These are phyloP conservation scores for Scyliorhinus canicula DNA, from an alignment of 2,797 vertebrate species.

Conservation along the genomic window DNA sequence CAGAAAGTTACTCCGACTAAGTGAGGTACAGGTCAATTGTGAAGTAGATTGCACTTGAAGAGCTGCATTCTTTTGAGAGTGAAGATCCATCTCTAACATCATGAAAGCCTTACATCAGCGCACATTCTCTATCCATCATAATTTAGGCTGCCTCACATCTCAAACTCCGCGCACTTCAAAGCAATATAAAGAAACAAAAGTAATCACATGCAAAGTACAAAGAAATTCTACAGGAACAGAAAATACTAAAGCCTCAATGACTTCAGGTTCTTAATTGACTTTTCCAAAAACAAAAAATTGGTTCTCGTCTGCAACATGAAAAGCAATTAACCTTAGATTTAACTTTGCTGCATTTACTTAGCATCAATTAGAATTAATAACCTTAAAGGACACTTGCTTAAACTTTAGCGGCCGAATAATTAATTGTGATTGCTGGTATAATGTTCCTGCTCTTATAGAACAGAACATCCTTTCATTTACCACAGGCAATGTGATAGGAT, in stretches of 20 bases:
- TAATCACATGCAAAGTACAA: background rate
- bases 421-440: background rate
- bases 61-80: background rate
- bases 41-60: background rate
- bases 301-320: background rate
- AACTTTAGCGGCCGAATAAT: constrained; percentile 8
- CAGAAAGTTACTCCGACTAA: background rate
- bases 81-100: background rate
- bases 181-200: background rate
- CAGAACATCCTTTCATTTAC: background rate
- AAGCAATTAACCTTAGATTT: constrained; percentile 28
- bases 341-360: constrained; percentile 16
- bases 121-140: no score
- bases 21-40: background rate
- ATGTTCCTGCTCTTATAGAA: background rate
- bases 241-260: background rate
- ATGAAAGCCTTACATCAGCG: background rate
- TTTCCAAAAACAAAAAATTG: background rate
- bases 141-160: background rate
- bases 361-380: constrained; percentile 26
- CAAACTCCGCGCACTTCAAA: background rate
- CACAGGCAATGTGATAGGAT: background rate
- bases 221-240: background rate
- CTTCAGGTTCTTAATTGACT: background rate
- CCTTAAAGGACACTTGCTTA: background rate